phyloP scores from a whole-genome alignment of 2,888 invertebrate species.

The Digitonthophagus gazella region DNA sequence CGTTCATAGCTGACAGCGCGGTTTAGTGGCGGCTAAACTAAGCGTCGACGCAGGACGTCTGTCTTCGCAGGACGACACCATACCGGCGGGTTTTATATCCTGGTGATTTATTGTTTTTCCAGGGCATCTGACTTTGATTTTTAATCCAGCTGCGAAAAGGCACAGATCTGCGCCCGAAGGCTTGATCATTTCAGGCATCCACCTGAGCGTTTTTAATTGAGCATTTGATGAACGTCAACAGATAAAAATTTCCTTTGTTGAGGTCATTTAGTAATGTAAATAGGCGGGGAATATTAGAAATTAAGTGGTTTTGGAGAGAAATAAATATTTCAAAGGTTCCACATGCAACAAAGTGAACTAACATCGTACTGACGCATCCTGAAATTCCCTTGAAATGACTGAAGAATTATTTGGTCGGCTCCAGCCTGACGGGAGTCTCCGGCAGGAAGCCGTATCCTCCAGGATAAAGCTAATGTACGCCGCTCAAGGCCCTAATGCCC shows the following conservation, averaged over 20 bases:
- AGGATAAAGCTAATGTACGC: conserved; percentile 41
- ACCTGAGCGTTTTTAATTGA: too few species aligned
- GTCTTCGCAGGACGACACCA: conserved; percentile 30
- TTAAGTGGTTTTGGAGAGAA: neutral
- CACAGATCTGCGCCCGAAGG: neutral
- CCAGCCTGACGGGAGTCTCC: conserved; percentile 36
- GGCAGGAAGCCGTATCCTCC: conserved; percentile 39
- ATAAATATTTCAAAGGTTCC: conserved; percentile 14
- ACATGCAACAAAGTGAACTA: conserved; percentile 35
- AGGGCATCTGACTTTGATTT: conserved; percentile 22
- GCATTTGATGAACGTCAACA: neutral
- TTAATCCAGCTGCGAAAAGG: conserved; percentile 15
- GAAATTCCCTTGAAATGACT: conserved; percentile 28
- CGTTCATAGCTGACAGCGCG: conserved; percentile 32
- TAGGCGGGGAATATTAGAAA: neutral
- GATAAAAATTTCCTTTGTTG: neutral
- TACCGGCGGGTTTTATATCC: conserved; percentile 28
- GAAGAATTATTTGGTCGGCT: conserved; percentile 38
- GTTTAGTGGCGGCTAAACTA: conserved; percentile 36
- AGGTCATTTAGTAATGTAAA: neutral
- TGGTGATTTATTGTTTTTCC: conserved; percentile 5
- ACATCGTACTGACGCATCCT: conserved; percentile 32
- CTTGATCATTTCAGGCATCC: neutral
- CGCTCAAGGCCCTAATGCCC: conserved; percentile 33
- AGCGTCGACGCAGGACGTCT: conserved; percentile 34